Evolutionary conservation across 2,113 vertebrate genomes (phyloP).

Genomic region (Mustela nigripes): DNA sequence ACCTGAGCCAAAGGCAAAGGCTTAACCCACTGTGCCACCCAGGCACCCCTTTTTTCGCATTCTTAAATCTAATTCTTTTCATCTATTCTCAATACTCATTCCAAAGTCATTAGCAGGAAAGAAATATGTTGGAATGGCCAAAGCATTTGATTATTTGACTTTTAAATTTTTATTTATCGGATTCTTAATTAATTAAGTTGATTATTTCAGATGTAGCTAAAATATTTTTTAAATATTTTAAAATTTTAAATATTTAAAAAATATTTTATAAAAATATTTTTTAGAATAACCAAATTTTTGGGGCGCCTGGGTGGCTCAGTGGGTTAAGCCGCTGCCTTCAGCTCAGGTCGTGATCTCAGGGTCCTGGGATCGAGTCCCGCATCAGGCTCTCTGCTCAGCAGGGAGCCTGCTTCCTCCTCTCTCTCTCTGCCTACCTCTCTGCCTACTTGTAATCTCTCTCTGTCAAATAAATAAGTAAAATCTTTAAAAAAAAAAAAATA

Average conservation of each 20-base stretch:
- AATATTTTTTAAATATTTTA: not conserved
- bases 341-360: no score
- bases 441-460: no score
- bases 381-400: no score
- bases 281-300: slow-evolving; percentile 37
- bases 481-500: not conserved
- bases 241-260: not conserved
- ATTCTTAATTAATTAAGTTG: not conserved
- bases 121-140: not conserved
- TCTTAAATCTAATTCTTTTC: slow-evolving; percentile 53
- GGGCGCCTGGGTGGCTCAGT: no score
- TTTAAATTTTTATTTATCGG: not conserved
- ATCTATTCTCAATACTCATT: slow-evolving; percentile 13
- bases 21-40: no score
- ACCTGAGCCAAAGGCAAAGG: no score
- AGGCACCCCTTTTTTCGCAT: not conserved
- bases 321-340: no score
- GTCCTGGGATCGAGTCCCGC: no score
- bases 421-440: no score
- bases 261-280: slow-evolving; percentile 2
- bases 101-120: slow-evolving; percentile 45
- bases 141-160: not conserved
- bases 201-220: slow-evolving; percentile 34
- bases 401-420: no score
- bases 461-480: no score